Conservation (phyloP, 2,113 vertebrate species). For the Climacteris rufus region DNA sequence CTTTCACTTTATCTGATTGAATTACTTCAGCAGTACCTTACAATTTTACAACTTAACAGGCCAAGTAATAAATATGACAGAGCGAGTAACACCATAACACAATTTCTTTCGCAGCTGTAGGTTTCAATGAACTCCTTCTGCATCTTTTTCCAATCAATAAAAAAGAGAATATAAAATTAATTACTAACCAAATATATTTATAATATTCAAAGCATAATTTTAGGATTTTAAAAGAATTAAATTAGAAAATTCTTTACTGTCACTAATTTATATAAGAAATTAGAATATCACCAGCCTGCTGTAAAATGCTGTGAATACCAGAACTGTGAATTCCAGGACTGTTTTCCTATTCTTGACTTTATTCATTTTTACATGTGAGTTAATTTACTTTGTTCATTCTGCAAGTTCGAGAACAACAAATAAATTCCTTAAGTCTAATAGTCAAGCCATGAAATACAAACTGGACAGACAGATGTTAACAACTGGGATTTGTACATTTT, state of each 20-base stretch:
- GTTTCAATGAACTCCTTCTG: not conserved
- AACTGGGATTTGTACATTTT: slow-evolving; percentile 14
- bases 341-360: not conserved
- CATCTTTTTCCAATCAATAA: not conserved
- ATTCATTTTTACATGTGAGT: not conserved
- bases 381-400: slow-evolving; percentile 15
- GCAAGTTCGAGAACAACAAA: slow-evolving; percentile 32
- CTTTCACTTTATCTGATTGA: slow-evolving; percentile 61
- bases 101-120: not conserved
- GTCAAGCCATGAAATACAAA: slow-evolving; percentile 20
- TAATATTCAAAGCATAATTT: not conserved
- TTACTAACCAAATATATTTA: not conserved
- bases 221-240: not conserved
- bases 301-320: not conserved
- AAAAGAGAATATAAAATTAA: not conserved
- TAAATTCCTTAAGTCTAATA: slow-evolving; percentile 13
- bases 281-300: not conserved
- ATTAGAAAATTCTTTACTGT: not conserved
- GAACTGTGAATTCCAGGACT: not conserved
- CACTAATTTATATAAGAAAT: not conserved
- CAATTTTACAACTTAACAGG: slow-evolving; percentile 36
- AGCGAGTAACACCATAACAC: not conserved
- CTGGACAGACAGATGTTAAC: slow-evolving; percentile 11
- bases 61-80: not conserved
- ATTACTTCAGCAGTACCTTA: slow-evolving; percentile 33